Conservation (phyloP, 1,140 invertebrate genomes). For the Melitaea cinxia region DNA sequence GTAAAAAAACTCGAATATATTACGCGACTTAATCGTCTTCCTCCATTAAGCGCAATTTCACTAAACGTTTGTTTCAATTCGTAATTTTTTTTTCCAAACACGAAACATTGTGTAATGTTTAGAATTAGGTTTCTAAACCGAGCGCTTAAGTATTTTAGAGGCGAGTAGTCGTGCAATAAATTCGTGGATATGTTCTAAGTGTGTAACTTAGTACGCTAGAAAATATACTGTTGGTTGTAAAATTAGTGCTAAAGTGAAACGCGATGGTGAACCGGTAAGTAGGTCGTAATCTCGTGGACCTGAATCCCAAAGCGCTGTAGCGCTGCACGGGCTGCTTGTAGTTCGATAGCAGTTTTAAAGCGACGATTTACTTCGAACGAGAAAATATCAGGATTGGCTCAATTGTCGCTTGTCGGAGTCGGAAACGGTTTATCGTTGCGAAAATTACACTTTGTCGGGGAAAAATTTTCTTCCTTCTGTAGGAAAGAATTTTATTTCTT, state of each 20-base stretch:
- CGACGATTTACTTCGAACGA: background rate
- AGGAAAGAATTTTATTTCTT: background rate
- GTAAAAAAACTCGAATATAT: no score
- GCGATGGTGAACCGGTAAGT: background rate
- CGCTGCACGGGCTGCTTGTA: background rate
- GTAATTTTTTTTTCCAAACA: no score
- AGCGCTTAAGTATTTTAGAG: background rate
- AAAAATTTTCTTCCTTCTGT: background rate
- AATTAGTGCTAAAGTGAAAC: slow-evolving; percentile 4
- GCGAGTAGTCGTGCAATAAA: background rate
- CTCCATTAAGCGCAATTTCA: no score
- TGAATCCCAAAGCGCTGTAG: background rate
- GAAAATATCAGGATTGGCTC: slow-evolving; percentile 4
- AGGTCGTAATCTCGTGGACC: background rate
- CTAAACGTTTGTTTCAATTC: no score
- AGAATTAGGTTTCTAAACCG: background rate
- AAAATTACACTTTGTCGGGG: slow-evolving; percentile 1
- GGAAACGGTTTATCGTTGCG: slow-evolving; percentile 8
- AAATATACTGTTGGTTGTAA: background rate
- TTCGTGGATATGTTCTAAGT: background rate
- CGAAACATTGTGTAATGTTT: no score
- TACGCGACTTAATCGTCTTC: no score
- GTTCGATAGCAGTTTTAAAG: background rate
- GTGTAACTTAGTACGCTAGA: background rate
- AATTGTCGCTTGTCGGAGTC: slow-evolving; percentile 3